Conservation (phyloP, 1,140 invertebrate species). For the Whitmania pigra region DNA sequence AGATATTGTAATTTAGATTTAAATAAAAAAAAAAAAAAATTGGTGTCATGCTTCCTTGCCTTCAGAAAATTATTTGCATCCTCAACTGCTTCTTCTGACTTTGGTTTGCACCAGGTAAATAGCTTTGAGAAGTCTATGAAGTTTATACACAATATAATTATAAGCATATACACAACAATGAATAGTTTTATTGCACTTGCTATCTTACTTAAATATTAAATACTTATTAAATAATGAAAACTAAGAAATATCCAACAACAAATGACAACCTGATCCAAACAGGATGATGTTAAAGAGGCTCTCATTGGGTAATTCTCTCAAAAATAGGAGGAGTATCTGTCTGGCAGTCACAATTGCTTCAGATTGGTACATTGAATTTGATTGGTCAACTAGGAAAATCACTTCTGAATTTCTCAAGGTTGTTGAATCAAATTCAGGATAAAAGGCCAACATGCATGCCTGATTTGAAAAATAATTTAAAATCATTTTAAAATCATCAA, state of each 20-base stretch:
- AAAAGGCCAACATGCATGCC: constrained; percentile 43
- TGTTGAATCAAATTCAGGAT: constrained; percentile 39
- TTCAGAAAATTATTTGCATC: constrained; percentile 28
- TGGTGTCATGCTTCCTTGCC: constrained; percentile 19
- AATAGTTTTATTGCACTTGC: no score
- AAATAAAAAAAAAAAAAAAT: neutral
- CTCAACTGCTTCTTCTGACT: constrained; percentile 27
- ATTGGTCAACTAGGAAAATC: constrained; percentile 36
- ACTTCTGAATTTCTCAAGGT: constrained; percentile 28
- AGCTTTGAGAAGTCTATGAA: constrained; percentile 20
- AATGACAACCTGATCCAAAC: constrained; percentile 36
- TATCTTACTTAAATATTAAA: no score
- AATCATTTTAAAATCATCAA: neutral
- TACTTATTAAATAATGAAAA: no score
- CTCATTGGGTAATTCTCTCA: constrained; percentile 28
- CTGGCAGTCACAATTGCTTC: constrained; percentile 26
- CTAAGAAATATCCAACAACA: no score
- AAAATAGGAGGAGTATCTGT: constrained; percentile 30
- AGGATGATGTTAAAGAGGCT: constrained; percentile 35
- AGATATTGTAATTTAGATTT: no score
- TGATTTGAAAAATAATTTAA: constrained; percentile 23
- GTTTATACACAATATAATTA: no score
- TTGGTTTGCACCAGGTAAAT: constrained; percentile 29
- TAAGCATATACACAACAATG: no score
- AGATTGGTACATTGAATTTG: constrained; percentile 35